Base-by-base conservation (phyloP, 1,140 invertebrate species). In the Melitaea cinxia region DNA sequence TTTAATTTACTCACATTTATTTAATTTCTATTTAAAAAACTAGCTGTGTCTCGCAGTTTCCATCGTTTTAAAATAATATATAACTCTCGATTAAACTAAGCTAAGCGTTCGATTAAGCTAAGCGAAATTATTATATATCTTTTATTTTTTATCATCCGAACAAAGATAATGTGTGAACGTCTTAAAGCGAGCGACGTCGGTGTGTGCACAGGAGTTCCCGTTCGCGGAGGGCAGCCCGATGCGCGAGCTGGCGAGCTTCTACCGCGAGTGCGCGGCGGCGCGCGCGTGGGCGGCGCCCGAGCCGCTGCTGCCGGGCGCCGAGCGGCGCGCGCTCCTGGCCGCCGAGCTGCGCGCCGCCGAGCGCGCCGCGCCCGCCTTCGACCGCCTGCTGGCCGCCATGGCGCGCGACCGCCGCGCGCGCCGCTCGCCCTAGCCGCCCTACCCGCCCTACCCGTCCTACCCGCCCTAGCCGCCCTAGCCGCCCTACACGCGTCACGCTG, bases 161-260 rank as follows among this genome's bases (percentile, higher is more conserved):
- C 7, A 30, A 9, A 30, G 28, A 10, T 10, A 10, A 30, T 30
- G 28, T 30, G 7, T 30, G 2, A 7, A 33, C 30, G 30, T 12
- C 6, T 9, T 10, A n/a, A 21, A n/a, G 35, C 42, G n/a, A n/a
- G n/a, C n/a, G n/a, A n/a, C n/a, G n/a, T n/a, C n/a, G n/a, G n/a
- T n/a, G n/a, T n/a, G n/a, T 4, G 3, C 77, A 6, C 78, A 89
- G 87, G 85, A 88, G 0, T 90, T 88, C 39, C 83, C 87, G 12
- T 90, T 90, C 64, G 85, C 87, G 14, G 84, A 88, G 24, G 87
- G 87, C 52, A 90, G 87, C 60, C 87, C 87, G 0, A 85, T 89
- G 57, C 80, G 84, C 0, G 87, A 89, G 21, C 60, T 89, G 50
- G 87, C 87, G 0, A 83, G 78, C 35, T 89, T 89, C 72, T 89